These are phyloP conservation scores for Grantiella picta DNA, from an alignment of 2,113 vertebrate genomes.

Conservation along the genomic window DNA sequence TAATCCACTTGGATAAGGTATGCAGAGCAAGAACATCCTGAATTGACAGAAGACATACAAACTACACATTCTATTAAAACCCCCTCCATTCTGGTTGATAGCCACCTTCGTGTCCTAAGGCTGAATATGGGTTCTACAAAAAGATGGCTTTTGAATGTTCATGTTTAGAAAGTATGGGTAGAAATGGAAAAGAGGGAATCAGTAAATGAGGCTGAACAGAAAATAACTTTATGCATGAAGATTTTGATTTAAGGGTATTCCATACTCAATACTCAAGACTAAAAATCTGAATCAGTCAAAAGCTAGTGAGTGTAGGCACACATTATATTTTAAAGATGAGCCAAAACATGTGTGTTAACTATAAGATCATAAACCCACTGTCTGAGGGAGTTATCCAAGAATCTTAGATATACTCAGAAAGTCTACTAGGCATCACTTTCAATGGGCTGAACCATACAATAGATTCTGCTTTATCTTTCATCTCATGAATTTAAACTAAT, in stretches of 20 bases:
- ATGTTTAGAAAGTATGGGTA: not conserved
- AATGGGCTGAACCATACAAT: not conserved
- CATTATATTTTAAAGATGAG: not conserved
- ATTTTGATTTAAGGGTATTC: not conserved
- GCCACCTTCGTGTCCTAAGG: not conserved
- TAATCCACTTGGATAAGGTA: not conserved
- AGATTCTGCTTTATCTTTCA: not conserved
- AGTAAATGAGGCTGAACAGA: not conserved
- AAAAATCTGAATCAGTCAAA: not conserved
- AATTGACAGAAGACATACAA: not conserved
- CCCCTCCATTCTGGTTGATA: rapidly evolving
- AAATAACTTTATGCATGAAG: not conserved
- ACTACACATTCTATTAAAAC: not conserved
- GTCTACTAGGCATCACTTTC: not conserved
- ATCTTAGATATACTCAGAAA: not conserved
- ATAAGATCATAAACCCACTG: not conserved
- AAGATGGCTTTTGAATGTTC: not conserved
- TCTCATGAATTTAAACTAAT: not conserved
- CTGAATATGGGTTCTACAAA: not conserved
- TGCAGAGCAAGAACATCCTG: not conserved
- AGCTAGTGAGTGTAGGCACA: not conserved
- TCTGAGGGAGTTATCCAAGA: not conserved
- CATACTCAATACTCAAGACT: not conserved
- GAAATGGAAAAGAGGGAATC: not conserved
- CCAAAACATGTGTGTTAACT: not conserved